These are phyloP conservation scores for Limnephilus lunatus DNA, from an alignment of 2,888 invertebrate genomes.

Conservation along the genomic window DNA sequence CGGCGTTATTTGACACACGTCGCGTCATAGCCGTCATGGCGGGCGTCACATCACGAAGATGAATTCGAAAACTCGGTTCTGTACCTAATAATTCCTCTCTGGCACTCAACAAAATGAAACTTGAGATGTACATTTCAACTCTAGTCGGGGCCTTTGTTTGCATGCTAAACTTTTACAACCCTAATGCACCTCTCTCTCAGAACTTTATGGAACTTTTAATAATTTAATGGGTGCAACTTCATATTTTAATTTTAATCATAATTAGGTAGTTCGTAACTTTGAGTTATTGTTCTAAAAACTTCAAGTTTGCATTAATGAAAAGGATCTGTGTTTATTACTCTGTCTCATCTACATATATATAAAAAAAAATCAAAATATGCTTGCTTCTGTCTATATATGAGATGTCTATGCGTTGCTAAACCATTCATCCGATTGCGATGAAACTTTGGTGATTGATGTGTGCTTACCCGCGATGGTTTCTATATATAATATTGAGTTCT, in stretches of 20 bases:
- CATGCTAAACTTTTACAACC: conserved; percentile 18
- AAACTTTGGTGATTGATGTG: too few species aligned
- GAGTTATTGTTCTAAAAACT: neutral
- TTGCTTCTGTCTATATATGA: too few species aligned
- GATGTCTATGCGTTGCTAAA: too few species aligned
- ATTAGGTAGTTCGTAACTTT: neutral
- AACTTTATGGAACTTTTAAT: neutral
- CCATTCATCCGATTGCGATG: too few species aligned
- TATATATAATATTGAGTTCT: too few species aligned
- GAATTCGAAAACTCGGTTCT: conserved; percentile 48
- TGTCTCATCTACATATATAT: too few species aligned
- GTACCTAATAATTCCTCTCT: conserved; percentile 34
- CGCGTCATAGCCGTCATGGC: conserved; percentile 21
- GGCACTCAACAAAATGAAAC: conserved; percentile 47
- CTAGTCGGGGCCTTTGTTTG: conserved; percentile 29
- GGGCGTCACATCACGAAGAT: conserved; percentile 24
- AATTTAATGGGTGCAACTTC: conserved; percentile 7
- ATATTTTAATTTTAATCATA: neutral
- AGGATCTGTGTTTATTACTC: neutral
- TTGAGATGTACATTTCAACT: conserved; percentile 38
- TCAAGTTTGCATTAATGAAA: neutral
- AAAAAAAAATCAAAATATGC: too few species aligned
- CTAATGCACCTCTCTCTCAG: neutral
- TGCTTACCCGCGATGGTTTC: too few species aligned
- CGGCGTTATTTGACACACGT: conserved; percentile 38